These are phyloP conservation scores for Leucopsar rothschildi DNA, from an alignment of 2,113 vertebrate genomes.

Conservation along the genomic window DNA sequence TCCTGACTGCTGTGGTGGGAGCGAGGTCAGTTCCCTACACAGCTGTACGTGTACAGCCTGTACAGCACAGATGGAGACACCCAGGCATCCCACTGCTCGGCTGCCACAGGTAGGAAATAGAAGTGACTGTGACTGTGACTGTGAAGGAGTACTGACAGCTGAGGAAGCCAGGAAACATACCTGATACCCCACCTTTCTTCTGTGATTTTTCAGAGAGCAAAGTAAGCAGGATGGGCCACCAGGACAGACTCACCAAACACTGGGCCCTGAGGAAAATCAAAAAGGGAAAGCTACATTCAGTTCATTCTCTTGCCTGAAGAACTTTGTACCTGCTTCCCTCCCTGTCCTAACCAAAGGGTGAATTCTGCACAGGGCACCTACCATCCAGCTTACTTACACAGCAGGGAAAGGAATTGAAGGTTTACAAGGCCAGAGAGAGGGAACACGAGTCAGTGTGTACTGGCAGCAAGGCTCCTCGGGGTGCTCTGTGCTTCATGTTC, in stretches of 20 bases:
- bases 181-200: neutral
- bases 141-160: neutral
- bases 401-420: neutral
- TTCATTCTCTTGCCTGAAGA: neutral
- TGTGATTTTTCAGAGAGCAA: neutral
- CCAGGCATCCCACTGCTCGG: neutral
- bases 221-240: neutral
- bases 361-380: neutral
- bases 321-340: neutral
- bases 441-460: neutral
- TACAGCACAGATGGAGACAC: neutral
- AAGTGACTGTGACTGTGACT: neutral
- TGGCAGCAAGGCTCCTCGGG: neutral
- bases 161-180: neutral
- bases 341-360: neutral
- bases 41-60: too few species aligned
- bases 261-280: neutral
- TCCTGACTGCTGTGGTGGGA: neutral
- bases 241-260: neutral
- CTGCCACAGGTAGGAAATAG: neutral
- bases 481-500: neutral
- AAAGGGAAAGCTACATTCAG: neutral
- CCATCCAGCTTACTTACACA: neutral
- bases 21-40: rapidly evolving
- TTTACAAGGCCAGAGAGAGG: neutral